Conservation (phyloP, 1,140 invertebrate species). For the Holotrichia oblita region DNA sequence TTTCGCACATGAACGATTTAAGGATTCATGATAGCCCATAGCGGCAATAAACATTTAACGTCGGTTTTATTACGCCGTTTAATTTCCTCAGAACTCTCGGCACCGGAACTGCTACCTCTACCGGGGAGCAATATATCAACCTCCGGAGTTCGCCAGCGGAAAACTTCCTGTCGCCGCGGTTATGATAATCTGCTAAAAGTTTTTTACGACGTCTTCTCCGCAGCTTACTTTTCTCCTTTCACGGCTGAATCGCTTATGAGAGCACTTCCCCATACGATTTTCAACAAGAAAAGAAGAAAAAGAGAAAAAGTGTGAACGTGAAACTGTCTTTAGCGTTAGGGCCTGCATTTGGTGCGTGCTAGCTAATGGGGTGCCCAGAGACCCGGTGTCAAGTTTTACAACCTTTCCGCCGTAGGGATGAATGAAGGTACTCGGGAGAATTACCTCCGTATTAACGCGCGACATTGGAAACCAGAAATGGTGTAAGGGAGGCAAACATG, state of each 20-base stretch:
- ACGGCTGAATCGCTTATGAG: conserved; percentile 1
- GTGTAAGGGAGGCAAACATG: background rate
- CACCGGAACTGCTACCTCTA: conserved; percentile 29
- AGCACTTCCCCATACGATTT: background rate
- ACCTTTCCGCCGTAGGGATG: conserved; percentile 18
- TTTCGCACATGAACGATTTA: conserved; percentile 23
- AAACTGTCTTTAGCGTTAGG: conserved; percentile 21
- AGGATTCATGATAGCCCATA: conserved; percentile 14
- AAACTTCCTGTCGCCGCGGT: conserved; percentile 33
- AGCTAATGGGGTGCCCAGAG: conserved; percentile 23
- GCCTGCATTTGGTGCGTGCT: conserved; percentile 2
- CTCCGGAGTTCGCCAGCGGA: conserved; percentile 24
- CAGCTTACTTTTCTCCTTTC: conserved; percentile 22
- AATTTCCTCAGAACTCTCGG: conserved; percentile 33
- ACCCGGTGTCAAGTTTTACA: conserved; percentile 30
- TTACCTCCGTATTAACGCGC: conserved; percentile 12
- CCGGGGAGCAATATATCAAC: conserved; percentile 28
- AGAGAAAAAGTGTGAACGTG: conserved; percentile 18
- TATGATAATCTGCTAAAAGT: conserved; percentile 30
- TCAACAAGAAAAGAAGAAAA: background rate
- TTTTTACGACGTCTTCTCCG: conserved; percentile 15
- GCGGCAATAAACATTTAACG: conserved; percentile 33
- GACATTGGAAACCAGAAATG: background rate
- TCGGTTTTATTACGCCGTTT: conserved; percentile 35
- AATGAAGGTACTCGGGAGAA: conserved; percentile 30